Percentiles rank a stretch among this genome's conserved stretches.
Evolutionary conservation across 1,140 invertebrate species (phyloP).

Genomic region (Achatina immaculata): DNA sequence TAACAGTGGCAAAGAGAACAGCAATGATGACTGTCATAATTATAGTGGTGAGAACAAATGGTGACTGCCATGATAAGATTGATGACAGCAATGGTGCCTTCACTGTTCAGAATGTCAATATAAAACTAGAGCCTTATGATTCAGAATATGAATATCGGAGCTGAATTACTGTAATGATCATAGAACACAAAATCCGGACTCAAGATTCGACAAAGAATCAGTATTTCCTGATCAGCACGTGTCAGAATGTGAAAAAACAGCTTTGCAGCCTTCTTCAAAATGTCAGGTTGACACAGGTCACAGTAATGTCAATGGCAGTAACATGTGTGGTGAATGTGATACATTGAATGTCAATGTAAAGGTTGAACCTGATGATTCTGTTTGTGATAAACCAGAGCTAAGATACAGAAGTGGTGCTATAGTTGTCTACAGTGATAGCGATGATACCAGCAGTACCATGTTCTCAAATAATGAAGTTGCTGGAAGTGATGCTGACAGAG

Average conservation of each 20-base stretch:
- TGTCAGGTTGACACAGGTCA: no score
- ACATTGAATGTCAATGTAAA: no score
- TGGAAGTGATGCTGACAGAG: not conserved
- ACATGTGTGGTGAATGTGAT: no score
- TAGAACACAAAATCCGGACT: no score
- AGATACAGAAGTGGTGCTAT: not conserved
- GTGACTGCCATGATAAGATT: not conserved
- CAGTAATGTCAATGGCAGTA: no score
- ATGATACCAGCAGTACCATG: not conserved
- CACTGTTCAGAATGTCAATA: not conserved
- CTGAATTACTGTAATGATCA: not conserved
- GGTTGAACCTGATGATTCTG: no score
- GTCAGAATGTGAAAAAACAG: no score
- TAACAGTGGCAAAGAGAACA: not conserved
- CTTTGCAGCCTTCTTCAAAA: no score
- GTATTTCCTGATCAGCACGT: no score
- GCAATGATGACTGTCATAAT: not conserved
- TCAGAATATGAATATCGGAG: slow-evolving; percentile 2
- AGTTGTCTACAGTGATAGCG: not conserved
- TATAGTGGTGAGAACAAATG: no score
- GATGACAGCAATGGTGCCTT: not conserved
- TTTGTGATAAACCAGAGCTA: no score
- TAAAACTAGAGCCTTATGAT: slow-evolving; percentile 17
- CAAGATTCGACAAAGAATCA: no score
- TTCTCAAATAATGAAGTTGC: not conserved